Evolutionary conservation across 2,888 invertebrate species (phyloP).

Genomic region (Hoplodrina blanda): DNA sequence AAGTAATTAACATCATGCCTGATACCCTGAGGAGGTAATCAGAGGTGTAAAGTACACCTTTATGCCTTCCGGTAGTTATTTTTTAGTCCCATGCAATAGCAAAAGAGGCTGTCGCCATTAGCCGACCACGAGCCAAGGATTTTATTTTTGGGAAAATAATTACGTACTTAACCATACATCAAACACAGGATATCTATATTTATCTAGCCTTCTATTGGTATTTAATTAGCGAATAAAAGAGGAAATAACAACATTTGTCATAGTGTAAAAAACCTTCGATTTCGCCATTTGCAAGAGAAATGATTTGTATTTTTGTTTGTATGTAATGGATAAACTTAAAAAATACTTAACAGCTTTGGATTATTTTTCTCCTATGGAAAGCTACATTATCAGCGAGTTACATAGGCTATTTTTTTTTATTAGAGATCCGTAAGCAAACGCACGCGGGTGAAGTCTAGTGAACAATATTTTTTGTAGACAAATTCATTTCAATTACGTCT

Average conservation of each 20-base stretch:
- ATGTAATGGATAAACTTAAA: too few species aligned
- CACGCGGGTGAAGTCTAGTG: too few species aligned
- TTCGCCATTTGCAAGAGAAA: neutral
- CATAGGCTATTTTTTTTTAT: too few species aligned
- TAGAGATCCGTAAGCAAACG: too few species aligned
- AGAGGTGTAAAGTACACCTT: neutral
- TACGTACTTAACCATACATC: neutral
- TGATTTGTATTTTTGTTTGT: neutral
- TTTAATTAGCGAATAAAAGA: neutral
- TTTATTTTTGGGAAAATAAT: neutral
- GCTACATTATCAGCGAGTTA: too few species aligned
- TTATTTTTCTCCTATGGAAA: too few species aligned
- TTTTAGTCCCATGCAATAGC: neutral
- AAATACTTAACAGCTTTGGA: too few species aligned
- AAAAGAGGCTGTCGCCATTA: too few species aligned
- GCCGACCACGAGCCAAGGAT: too few species aligned
- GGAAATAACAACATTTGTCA: conserved; percentile 35
- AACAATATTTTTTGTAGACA: neutral
- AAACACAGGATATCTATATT: conserved; percentile 28
- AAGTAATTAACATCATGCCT: too few species aligned
- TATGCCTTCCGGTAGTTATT: too few species aligned
- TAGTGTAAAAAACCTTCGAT: neutral
- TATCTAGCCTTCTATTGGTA: conserved; percentile 1
- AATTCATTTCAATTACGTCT: neutral
- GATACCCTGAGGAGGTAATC: neutral